Percentiles rank a stretch among this genome's conserved stretches.
Evolutionary conservation across 2,888 invertebrate genomes (phyloP).

Genomic region (Dicyrtomina minuta): DNA sequence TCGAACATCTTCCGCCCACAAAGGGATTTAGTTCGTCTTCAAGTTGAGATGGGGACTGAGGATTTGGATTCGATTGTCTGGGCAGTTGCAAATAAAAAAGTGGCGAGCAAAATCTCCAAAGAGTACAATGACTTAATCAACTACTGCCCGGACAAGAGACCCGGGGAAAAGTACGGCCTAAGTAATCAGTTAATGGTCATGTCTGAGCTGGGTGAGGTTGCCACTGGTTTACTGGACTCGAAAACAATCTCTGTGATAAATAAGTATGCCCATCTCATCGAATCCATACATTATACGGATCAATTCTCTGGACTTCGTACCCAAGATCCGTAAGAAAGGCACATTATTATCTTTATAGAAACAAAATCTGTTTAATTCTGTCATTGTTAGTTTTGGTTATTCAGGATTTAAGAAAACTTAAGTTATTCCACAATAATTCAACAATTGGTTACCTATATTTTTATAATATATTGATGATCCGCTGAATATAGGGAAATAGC

Average conservation of each 20-base stretch:
- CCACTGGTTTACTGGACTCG: conserved; percentile 75
- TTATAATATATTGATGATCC: background rate
- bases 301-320: conserved; percentile 89
- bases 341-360: too few relatives aligned
- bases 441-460: too few relatives aligned
- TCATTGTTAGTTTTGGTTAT: background rate
- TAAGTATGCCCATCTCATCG: conserved; percentile 80
- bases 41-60: conserved; percentile 82
- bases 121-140: conserved; percentile 92
- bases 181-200: conserved; percentile 73
- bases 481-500: conserved; percentile 40
- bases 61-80: conserved; percentile 86
- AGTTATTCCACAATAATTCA: background rate
- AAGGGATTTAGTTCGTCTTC: conserved; percentile 82
- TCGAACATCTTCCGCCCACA: conserved; percentile 80
- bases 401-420: background rate
- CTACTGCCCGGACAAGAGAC: conserved; percentile 79
- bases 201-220: conserved; percentile 84
- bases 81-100: conserved; percentile 86
- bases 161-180: conserved; percentile 77
- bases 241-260: conserved; percentile 72
- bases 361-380: conserved; percentile 52
- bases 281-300: conserved; percentile 96
- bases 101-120: conserved; percentile 77
- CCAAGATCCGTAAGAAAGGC: conserved; percentile 71